A percentile compares a stretch with the other conserved stretches of the same genome.
Conservation (phyloP, 2,113 vertebrate genomes). For the Gopherus evgoodei region DNA sequence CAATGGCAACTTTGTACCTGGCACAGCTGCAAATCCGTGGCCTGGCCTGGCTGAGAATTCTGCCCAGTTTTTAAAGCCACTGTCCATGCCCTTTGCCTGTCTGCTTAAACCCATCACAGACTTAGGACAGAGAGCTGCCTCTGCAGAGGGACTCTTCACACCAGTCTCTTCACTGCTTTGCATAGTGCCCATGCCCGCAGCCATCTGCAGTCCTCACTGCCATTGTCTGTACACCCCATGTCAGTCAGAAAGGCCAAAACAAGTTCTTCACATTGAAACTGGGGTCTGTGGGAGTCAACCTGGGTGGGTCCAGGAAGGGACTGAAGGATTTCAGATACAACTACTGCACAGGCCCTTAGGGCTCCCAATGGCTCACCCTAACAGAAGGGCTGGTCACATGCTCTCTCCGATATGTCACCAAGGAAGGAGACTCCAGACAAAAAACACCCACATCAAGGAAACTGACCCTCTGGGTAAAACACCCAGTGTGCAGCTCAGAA, state of each 20-base stretch:
- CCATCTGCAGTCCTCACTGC: background rate
- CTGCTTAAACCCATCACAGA: background rate
- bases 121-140: background rate
- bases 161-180: background rate
- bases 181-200: background rate
- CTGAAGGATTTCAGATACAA: no score
- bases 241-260: background rate
- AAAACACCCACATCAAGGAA: background rate
- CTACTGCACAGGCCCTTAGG: no score
- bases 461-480: background rate
- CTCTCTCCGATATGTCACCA: no score
- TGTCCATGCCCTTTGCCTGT: background rate
- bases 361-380: no score
- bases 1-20: background rate
- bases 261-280: no score
- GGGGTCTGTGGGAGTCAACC: no score
- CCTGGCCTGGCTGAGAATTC: background rate
- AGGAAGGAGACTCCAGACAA: no score
- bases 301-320: no score
- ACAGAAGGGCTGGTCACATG: no score
- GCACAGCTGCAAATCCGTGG: background rate
- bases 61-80: background rate
- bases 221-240: background rate
- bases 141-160: background rate
- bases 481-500: background rate